Base-by-base conservation (phyloP, 2,113 vertebrate species). In the Lophura nycthemera region DNA sequence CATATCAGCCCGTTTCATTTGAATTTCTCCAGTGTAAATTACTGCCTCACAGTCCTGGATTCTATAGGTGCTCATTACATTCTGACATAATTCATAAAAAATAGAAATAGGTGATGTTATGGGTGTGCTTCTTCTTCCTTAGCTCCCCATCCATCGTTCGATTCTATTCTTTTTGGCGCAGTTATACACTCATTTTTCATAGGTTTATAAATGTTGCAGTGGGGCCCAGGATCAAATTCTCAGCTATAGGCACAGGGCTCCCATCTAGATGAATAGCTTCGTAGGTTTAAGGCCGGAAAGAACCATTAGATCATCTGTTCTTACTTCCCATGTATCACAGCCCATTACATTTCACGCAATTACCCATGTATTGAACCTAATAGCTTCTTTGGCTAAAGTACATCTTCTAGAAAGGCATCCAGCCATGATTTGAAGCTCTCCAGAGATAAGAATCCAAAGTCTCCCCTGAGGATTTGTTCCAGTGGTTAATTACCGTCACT, bases 271-370 rank as follows among this genome's bases (percentile, higher is more conserved):
- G 79, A 97, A 95, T 93, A 86, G 93, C 54, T 92, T 82, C 83
- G 48, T 81, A 81, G 60, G 86, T 95, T 93, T 95, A 95, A 95
- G 95, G 88, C 86, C 88, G 93, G 83, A 88, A 88, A 91, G 80
- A 75, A 95, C 88, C 83, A 94, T 92, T 94, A 95, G 89, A 93
- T 93, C 95, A 91, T 96, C 89, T 91, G 40, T 91, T 93, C 83
- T 92, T 81, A 50, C 83, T 95, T 91, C 85, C 93, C 89, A 73
- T 89, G 36, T 86, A 90, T 88, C 93, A 95, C 91, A 97, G 90
- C 61, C 91, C 91, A 92, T 95, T 95, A 84, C 93, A 90, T 95
- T 89, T 95, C 90, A 93, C 61, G 67, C 94, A 88, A 88, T 96
- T 95, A 93, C 80, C 83, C 83, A 88, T 50, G 80, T 75, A 81